Conservation (phyloP, 1,140 invertebrate genomes). For the Trialeurodes vaporariorum region DNA sequence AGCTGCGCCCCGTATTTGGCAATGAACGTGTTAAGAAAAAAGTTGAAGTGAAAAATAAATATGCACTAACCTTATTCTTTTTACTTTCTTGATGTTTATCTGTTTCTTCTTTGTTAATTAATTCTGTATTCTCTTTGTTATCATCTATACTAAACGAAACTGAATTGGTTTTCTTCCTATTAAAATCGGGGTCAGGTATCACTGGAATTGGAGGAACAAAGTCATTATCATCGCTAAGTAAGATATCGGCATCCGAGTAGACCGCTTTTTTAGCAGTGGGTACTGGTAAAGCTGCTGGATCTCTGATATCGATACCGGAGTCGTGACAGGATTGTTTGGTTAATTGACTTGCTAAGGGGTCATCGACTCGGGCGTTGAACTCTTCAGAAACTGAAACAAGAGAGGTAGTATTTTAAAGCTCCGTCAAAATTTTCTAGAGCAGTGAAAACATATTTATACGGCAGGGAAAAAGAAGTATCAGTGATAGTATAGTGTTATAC, state of each 20-base stretch:
- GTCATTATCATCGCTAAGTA: conserved; percentile 52
- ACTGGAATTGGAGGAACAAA: conserved; percentile 69
- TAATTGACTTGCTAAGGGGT: conserved; percentile 31
- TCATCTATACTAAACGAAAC: conserved; percentile 53
- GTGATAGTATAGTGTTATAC: too few species aligned
- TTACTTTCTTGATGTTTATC: conserved; percentile 41
- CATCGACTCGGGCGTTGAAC: conserved; percentile 3
- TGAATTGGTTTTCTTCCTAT: conserved; percentile 53
- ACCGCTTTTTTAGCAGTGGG: conserved; percentile 34
- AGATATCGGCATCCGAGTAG: conserved; percentile 74
- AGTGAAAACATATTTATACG: too few species aligned
- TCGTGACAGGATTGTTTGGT: conserved; percentile 71
- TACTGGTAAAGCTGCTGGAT: conserved; percentile 39
- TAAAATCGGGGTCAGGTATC: conserved; percentile 30
- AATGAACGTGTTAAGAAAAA: too few species aligned
- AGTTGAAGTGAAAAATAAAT: too few species aligned
- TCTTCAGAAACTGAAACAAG: background rate
- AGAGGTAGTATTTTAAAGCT: background rate
- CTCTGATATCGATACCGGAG: conserved; percentile 77
- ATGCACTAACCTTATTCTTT: conserved; percentile 37
- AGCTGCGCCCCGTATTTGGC: too few species aligned
- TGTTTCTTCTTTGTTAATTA: conserved; percentile 28
- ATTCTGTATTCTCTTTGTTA: conserved; percentile 37
- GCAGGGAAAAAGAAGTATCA: too few species aligned
- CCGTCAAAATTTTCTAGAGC: background rate